These are phyloP conservation scores for Danio albolineatus DNA, from an alignment of 2,797 vertebrate genomes.

Conservation along the genomic window DNA sequence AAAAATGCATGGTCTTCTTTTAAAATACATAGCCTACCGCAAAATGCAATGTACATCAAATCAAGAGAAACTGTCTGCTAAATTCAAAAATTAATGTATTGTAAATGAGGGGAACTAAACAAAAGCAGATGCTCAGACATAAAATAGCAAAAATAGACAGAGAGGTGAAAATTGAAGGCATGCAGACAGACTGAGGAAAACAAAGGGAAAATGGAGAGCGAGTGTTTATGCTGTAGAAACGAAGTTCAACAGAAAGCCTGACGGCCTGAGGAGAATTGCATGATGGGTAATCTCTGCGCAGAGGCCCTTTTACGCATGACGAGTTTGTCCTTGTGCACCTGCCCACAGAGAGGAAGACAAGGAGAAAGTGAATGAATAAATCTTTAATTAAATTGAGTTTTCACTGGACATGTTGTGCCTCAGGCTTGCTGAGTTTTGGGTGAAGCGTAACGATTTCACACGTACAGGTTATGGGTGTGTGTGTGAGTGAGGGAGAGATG, in stretches of 20 bases:
- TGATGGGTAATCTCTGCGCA: slow-evolving; percentile 60
- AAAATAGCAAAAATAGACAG: not conserved
- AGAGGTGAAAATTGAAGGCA: not conserved
- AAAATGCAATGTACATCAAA: not conserved
- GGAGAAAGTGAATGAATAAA: slow-evolving; percentile 32
- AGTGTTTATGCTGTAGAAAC: not conserved
- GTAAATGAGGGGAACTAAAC: not conserved
- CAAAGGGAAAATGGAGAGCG: not conserved
- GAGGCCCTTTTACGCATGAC: slow-evolving; percentile 72
- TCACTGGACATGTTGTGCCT: slow-evolving; percentile 41
- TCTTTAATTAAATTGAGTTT: slow-evolving; percentile 56
- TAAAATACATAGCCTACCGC: not conserved
- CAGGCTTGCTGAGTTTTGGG: slow-evolving; percentile 30
- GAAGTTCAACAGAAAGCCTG: slow-evolving; percentile 8
- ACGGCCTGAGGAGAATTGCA: slow-evolving; percentile 24
- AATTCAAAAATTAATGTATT: not conserved
- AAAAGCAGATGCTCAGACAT: not conserved
- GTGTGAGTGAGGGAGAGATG: not conserved
- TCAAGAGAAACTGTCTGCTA: not conserved
- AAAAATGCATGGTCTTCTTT: not conserved
- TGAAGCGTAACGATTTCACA: slow-evolving; percentile 26
- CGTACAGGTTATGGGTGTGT: not conserved
- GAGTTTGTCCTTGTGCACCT: slow-evolving; percentile 74
- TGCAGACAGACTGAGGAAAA: not conserved
- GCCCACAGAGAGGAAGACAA: slow-evolving; percentile 51